Percentiles rank a stretch among this genome's conserved stretches.
Conservation (phyloP, 1,140 invertebrate species). For the Lineus longissimus region DNA sequence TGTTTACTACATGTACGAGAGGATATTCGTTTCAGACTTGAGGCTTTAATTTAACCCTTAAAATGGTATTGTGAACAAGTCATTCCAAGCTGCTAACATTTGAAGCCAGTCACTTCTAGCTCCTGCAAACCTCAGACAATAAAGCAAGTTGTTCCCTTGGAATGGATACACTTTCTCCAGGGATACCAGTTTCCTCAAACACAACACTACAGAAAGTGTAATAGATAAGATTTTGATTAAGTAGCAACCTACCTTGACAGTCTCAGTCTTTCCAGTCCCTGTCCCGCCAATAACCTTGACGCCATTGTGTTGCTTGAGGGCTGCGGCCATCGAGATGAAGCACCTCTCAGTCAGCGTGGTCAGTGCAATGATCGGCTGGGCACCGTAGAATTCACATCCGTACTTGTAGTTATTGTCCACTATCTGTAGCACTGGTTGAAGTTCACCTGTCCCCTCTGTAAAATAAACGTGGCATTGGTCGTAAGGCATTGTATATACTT, state of each 20-base stretch:
- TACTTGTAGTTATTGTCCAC: slow-evolving; percentile 45
- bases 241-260: slow-evolving; percentile 43
- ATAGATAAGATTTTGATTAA: too few species aligned
- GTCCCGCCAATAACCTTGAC: slow-evolving; percentile 39
- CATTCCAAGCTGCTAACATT: too few species aligned
- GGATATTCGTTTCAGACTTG: too few species aligned
- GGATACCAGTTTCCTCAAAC: too few species aligned
- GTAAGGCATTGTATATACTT: not conserved
- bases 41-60: too few species aligned
- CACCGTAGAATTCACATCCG: slow-evolving; percentile 53
- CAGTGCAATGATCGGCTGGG: slow-evolving; percentile 36
- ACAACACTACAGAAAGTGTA: too few species aligned
- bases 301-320: slow-evolving; percentile 40
- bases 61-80: too few species aligned
- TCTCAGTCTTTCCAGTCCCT: slow-evolving; percentile 50
- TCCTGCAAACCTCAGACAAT: too few species aligned
- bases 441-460: slow-evolving; percentile 24
- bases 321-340: slow-evolving; percentile 48
- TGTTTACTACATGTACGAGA: not conserved
- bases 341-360: slow-evolving; percentile 49
- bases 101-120: too few species aligned
- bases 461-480: not conserved
- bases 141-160: too few species aligned
- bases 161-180: too few species aligned
- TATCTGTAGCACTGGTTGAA: slow-evolving; percentile 42